Base-by-base conservation (phyloP, 1,140 invertebrate species). In the Macrobrachium nipponense region DNA sequence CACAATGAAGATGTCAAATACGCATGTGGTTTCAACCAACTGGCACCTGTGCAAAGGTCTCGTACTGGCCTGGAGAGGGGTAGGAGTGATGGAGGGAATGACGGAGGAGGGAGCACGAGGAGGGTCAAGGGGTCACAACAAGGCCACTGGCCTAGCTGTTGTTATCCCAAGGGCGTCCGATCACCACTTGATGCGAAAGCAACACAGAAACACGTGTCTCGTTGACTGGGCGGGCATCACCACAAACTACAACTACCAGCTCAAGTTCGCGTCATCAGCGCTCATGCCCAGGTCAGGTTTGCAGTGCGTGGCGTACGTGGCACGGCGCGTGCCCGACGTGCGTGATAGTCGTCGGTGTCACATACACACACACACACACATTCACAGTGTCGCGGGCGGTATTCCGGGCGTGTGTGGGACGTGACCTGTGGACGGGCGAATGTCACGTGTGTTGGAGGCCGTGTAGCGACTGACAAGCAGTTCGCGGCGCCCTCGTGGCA, bases 391-490 rank as follows among this genome's bases (percentile, higher is more conserved):
- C 72, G 82, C 82, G 23, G 76, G 64, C 76, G 59, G 82, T 84
- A 84, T 80, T 79, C 76, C 64, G 43, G 70, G 77, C 77, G 84
- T 66, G 78, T 86, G 84, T 64, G 78, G 78, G 78, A 80, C 77
- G 78, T 80, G 84, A 86, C 70, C 68, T 80, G 84, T 23, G 59
- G 81, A 61, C 58, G 73, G 81, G 81, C 77, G 77, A 51, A 68
- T 75, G 84, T 86, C 77, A 80, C 77, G 84, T 80, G 83, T 86
- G 83, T 62, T 36, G 68, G 36, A 17, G 58, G 76, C 77, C 83
- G 78, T 80, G 84, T 86, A 68, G 78, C n/a, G 84, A 86, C 84
- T 80, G 77, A 86, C 84, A 86, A 86, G 66, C 77, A 86, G 84
- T 66, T 77, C 68, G 84, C 59, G 68, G 84, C 27, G 66, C 64